Base-by-base conservation (phyloP, 2,113 vertebrate species). In the Lampris incognitus region DNA sequence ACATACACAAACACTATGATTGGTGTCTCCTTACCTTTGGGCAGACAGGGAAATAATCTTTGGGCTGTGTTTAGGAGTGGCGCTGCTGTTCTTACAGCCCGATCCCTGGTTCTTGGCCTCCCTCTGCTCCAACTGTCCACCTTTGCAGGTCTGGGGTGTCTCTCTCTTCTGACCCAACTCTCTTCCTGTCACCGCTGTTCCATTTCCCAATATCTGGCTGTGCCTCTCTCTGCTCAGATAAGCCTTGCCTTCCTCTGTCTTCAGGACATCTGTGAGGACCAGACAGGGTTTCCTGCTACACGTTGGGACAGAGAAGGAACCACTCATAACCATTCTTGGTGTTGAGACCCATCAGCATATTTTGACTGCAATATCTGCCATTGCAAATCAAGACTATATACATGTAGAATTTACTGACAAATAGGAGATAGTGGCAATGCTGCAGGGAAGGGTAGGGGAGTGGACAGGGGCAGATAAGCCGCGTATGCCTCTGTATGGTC, bases 181-280 rank as follows among this genome's bases (percentile, higher is more conserved):
- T 66, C 46, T 75, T 50, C 0, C 55, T 9, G 68, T 65, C 66
- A 1, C 51, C 69, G 10, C 75, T 74, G 5, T 55, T 37, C 0
- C 37, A 36, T 42, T 68, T 4, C 36, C 62, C 4, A 6, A 8
- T 1, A 9, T 39, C 6, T 0, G 10, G 3, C 11, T 72, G 42
- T 3, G 55, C 71, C 66, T 74, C 0, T 78, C 81, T 51, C 65
- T 83, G 42, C 81, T 78, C 13, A 94, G 70, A 11, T 88, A 89
- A 2, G 50, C 81, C 55, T 68, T 89, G 1, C 92, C 94, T 0
- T 1, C 9, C 10, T 93, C 73, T 2, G 92, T 94, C 72, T 89
- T 88, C 0, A 94, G 74, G 36, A 94, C 88, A 37, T 94, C 90
- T 24, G 66, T 85, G 48, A 94, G 84, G 49, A 92, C 66, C 52